Base-by-base conservation (phyloP, 1,140 invertebrate species). In the Stegodyphus dumicola region DNA sequence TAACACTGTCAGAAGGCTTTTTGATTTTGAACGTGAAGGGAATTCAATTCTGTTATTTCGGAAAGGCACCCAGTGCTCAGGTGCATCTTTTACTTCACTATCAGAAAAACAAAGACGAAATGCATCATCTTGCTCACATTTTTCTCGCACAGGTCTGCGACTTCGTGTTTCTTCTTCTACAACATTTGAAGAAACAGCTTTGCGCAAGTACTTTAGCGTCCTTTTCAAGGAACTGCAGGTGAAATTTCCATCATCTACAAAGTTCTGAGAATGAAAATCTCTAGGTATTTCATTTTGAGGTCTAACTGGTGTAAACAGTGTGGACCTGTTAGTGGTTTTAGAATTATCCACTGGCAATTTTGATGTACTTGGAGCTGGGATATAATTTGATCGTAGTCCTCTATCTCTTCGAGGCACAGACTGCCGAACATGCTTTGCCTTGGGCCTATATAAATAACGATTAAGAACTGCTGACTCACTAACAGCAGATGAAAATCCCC, bases 101-200 rank as follows among this genome's bases (percentile, higher is more conserved):
- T 87, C 86, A 6, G 86, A 87, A 48, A 87, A 87, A 74, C 86
- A 87, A 18, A 75, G 65, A n/a, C 86, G 80, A 71, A 80, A 78
- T n/a, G 60, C 56, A 70, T 87, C 86, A 13, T 83, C 70, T 51
- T 83, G 74, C 11, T 83, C 51, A 4, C n/a, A 13, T 54, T 71
- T 77, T 11, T 83, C 80, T 60, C 51, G 54, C 1, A 75, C n/a
- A 65, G 70, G 74, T n/a, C 67, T 73, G 7, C 74, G 15, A 18
- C n/a, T 77, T 5, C 73, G 77, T 48, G 48, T 60, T 49, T 87
- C 79, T 69, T 80, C 85, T 49, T 83, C 53, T 9, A 77, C 64
- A 7, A 81, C 86, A 54, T 78, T 77, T 51, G 78, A 65, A 18
- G 78, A 75, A 6, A 87, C 86, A 65, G 86, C 86, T 70, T 87